A percentile compares a stretch with the other conserved stretches of the same genome.
These are phyloP conservation scores for Morelia viridis DNA, from an alignment of 2,797 vertebrate species.

Conservation along the genomic window DNA sequence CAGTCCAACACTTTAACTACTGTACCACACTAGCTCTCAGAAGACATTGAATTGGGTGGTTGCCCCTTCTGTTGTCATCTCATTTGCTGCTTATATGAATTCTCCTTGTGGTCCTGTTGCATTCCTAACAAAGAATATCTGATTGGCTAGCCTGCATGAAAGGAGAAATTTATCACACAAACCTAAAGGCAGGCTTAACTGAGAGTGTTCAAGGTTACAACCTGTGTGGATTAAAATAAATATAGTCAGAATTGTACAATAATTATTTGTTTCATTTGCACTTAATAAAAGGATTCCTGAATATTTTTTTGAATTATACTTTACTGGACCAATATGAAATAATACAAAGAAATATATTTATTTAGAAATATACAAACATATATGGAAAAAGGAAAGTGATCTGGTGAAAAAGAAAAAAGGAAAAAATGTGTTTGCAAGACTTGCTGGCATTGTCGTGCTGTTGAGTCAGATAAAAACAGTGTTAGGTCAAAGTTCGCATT, in stretches of 20 bases:
- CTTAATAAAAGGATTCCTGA: neutral
- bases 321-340: neutral
- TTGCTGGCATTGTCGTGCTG: neutral
- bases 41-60: neutral
- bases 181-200: neutral
- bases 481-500: constrained; percentile 39
- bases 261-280: neutral
- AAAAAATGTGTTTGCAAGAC: neutral
- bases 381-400: neutral
- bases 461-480: constrained; percentile 11
- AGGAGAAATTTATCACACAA: neutral
- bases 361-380: neutral
- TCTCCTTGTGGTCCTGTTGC: neutral
- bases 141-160: neutral
- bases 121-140: neutral
- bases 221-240: neutral
- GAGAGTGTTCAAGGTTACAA: neutral
- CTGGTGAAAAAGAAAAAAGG: neutral
- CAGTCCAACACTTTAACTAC: neutral
- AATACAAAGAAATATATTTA: neutral
- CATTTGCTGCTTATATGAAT: neutral
- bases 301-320: neutral
- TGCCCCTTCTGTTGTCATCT: neutral
- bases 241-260: neutral
- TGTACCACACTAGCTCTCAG: neutral